Conservation (phyloP, 2,888 invertebrate genomes). For the Thecocarcelia acutangulata region DNA sequence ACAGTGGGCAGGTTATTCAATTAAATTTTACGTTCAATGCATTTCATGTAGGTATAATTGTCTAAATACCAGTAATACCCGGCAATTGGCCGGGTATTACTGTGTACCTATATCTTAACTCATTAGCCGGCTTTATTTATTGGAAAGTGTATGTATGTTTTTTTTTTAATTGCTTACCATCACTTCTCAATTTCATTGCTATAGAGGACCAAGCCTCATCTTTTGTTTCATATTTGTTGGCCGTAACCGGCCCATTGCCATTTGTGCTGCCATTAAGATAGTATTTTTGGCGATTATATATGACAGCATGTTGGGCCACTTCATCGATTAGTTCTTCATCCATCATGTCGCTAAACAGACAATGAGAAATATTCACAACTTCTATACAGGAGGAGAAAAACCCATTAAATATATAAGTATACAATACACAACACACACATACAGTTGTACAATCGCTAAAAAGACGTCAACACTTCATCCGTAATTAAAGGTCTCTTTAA, state of each 20-base stretch:
- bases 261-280: conserved; percentile 77
- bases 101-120: no score
- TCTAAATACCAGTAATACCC: no score
- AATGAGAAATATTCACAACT: conserved; percentile 18
- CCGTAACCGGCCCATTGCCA: conserved; percentile 64
- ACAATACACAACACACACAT: conserved; percentile 22
- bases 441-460: not conserved
- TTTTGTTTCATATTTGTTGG: conserved; percentile 80
- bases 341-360: conserved; percentile 75
- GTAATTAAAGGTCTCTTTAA: conserved; percentile 56
- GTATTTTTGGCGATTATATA: conserved; percentile 81
- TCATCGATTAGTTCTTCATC: conserved; percentile 81
- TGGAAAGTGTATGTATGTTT: no score
- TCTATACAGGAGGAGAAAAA: conserved; percentile 6
- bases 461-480: conserved; percentile 49
- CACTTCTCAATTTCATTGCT: conserved; percentile 79
- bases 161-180: conserved; percentile 75
- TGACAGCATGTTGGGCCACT: conserved; percentile 81
- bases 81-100: no score
- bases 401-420: not conserved
- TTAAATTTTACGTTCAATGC: no score
- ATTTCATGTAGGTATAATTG: no score
- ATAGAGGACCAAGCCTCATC: conserved; percentile 81
- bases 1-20: no score
- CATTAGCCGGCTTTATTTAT: no score